A percentile compares a stretch with the other conserved stretches of the same genome.
Evolutionary conservation across 2,888 invertebrate species (phyloP).

Genomic region (Xanthia togata): DNA sequence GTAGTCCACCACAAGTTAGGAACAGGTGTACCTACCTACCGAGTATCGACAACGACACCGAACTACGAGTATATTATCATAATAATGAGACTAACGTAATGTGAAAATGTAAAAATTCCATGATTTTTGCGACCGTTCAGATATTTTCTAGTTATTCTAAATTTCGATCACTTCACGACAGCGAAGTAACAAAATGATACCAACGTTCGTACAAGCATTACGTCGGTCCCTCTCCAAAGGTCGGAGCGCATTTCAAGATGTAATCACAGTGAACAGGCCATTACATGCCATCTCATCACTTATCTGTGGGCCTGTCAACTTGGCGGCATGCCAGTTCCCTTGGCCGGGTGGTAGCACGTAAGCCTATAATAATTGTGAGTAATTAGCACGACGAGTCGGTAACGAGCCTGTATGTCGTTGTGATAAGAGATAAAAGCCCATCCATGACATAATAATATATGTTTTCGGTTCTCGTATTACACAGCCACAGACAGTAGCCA

Average conservation of each 20-base stretch:
- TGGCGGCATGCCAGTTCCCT: constrained; percentile 46
- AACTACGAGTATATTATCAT: background rate
- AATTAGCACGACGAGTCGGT: constrained; percentile 43
- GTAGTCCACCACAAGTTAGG: background rate
- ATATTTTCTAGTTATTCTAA: background rate
- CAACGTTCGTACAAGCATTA: constrained; percentile 4
- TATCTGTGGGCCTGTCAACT: constrained; percentile 54
- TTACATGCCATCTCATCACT: constrained; percentile 60
- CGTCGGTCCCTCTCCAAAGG: constrained; percentile 15
- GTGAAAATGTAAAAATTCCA: background rate
- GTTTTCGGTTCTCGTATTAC: background rate
- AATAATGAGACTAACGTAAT: background rate
- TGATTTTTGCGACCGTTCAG: too few species aligned
- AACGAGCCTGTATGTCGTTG: constrained; percentile 28
- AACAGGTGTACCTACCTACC: too few species aligned
- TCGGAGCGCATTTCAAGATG: constrained; percentile 26
- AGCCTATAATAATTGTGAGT: constrained; percentile 54
- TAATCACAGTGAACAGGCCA: constrained; percentile 52
- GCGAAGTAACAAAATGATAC: background rate
- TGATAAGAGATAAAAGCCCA: constrained; percentile 44
- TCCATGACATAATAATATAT: constrained; percentile 18
- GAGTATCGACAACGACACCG: too few species aligned
- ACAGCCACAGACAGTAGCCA: background rate
- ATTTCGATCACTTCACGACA: background rate
- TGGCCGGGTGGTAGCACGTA: constrained; percentile 36